Conservation (phyloP, 2,888 invertebrate genomes). For the Teleogryllus oceanicus region DNA sequence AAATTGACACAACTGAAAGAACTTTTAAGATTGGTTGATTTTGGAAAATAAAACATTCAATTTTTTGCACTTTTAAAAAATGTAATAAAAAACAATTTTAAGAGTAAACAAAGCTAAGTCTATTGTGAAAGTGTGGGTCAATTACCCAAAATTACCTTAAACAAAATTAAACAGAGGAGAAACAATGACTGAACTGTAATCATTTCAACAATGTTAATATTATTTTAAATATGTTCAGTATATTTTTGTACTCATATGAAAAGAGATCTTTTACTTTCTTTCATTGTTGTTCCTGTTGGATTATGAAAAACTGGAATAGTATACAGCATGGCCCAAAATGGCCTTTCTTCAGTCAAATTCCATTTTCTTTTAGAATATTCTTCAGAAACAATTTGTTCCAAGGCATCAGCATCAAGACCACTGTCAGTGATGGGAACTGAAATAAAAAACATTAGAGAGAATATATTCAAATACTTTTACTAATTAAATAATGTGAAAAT, state of each 20-base stretch:
- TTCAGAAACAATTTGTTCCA: conserved; percentile 49
- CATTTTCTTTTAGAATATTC: conserved; percentile 43
- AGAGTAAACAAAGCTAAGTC: neutral
- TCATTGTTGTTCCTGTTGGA: conserved; percentile 56
- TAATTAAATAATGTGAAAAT: too few relatives aligned
- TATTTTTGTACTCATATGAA: neutral
- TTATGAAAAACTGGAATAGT: conserved; percentile 59
- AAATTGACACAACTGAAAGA: too few relatives aligned
- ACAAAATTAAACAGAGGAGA: too few relatives aligned
- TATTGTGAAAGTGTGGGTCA: neutral
- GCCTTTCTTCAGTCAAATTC: conserved; percentile 45
- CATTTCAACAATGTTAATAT: too few relatives aligned
- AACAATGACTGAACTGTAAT: too few relatives aligned
- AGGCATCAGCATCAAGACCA: conserved; percentile 51
- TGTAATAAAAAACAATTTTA: too few relatives aligned
- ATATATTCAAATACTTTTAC: neutral
- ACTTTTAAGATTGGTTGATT: too few relatives aligned
- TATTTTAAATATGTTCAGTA: neutral
- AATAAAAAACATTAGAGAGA: conserved; percentile 20
- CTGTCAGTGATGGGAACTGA: conserved; percentile 53
- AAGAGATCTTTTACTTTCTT: conserved; percentile 42
- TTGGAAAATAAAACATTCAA: too few relatives aligned
- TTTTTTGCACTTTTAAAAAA: too few relatives aligned
- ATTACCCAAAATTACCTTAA: too few relatives aligned
- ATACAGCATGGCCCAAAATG: conserved; percentile 57